Evolutionary conservation across 2,888 invertebrate species (phyloP).

Genomic region (Aporophyla nigra): DNA sequence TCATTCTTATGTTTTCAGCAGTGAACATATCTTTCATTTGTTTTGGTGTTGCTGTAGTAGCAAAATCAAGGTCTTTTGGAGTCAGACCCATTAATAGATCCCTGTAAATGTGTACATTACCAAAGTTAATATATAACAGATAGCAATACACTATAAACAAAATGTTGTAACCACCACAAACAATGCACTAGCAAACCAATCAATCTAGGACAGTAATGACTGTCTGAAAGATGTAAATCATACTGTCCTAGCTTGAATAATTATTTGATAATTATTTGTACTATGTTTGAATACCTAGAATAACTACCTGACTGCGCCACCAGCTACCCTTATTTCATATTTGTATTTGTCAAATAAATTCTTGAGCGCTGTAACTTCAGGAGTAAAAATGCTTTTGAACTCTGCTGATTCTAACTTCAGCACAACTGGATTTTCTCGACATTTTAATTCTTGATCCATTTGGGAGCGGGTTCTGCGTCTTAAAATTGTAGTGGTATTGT

Average conservation of each 20-base stretch:
- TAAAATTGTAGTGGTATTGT: slow-evolving; percentile 49
- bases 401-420: slow-evolving; percentile 93
- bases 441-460: slow-evolving; percentile 82
- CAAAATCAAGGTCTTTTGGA: slow-evolving; percentile 99
- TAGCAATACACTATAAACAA: background rate
- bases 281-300: slow-evolving; percentile 7
- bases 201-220: background rate
- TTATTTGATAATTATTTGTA: background rate
- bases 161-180: background rate
- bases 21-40: slow-evolving; percentile 99
- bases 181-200: background rate
- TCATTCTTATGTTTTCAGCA: slow-evolving; percentile 96
- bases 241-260: slow-evolving; percentile 1
- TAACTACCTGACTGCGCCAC: slow-evolving; percentile 97
- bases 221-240: background rate
- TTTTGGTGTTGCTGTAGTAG: slow-evolving; percentile 98
- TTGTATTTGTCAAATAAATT: slow-evolving; percentile 95
- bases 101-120: slow-evolving; percentile 77
- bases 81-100: slow-evolving; percentile 94
- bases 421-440: slow-evolving; percentile 92
- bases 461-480: slow-evolving; percentile 75
- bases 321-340: slow-evolving; percentile 97
- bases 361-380: slow-evolving; percentile 94
- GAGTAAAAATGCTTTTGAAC: slow-evolving; percentile 95
- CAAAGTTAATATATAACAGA: background rate